A percentile compares a stretch with the other conserved stretches of the same genome.
phyloP scores from a whole-genome alignment of 2,113 vertebrate genomes.

The Caranx melampygus region DNA sequence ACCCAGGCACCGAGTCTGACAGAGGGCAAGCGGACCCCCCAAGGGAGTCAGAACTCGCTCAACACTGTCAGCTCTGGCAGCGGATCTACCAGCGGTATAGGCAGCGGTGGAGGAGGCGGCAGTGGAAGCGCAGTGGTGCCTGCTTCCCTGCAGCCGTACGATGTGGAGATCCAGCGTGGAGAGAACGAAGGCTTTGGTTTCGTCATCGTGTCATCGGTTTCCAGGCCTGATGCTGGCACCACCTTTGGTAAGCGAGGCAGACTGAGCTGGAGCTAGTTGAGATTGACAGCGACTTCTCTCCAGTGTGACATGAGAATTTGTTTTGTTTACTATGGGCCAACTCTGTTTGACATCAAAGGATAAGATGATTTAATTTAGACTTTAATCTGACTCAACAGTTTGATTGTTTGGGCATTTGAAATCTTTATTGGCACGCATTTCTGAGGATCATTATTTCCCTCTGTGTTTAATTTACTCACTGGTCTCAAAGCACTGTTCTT shows the following conservation, averaged over 20 bases:
- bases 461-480: conserved; percentile 32
- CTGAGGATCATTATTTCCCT: conserved; percentile 9
- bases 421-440: conserved; percentile 28
- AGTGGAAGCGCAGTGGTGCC: conserved; percentile 89
- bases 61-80: conserved; percentile 98
- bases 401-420: conserved; percentile 35
- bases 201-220: conserved; percentile 97
- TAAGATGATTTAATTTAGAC: conserved; percentile 24
- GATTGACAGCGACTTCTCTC: conserved; percentile 37
- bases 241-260: conserved; percentile 90
- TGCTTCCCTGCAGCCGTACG: conserved; percentile 90
- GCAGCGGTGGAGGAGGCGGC: conserved; percentile 89
- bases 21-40: conserved; percentile 95
- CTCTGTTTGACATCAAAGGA: conserved; percentile 26
- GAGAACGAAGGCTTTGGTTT: conserved; percentile 98
- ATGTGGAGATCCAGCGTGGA: conserved; percentile 94
- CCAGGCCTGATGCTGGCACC: conserved; percentile 92
- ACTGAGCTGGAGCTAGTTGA: background rate
- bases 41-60: conserved; percentile 98
- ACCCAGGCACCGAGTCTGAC: conserved; percentile 95
- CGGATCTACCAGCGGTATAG: conserved; percentile 95
- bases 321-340: conserved; percentile 29
- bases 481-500: conserved; percentile 6
- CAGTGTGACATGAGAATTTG: conserved; percentile 26
- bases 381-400: conserved; percentile 37